These are phyloP conservation scores for Peromyscus eremicus DNA, from an alignment of 2,797 vertebrate genomes.

Conservation along the genomic window DNA sequence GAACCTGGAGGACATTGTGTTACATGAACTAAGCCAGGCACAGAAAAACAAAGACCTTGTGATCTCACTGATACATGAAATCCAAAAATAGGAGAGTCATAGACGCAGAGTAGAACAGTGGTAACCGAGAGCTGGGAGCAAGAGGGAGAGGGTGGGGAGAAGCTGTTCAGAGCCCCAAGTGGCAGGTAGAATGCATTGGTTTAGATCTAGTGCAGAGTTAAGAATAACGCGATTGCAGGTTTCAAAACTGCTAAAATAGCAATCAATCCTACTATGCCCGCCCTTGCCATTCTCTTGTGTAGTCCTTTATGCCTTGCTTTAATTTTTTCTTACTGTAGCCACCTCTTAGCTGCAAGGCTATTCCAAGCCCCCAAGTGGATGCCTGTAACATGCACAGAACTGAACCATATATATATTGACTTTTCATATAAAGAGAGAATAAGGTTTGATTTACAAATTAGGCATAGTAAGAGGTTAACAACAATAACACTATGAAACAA, in stretches of 20 bases:
- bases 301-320: neutral
- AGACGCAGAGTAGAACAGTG: neutral
- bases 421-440: neutral
- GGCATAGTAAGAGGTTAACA: neutral
- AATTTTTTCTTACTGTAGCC: neutral
- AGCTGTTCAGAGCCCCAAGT: neutral
- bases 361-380: neutral
- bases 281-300: neutral
- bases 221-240: neutral
- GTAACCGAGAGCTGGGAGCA: neutral
- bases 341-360: neutral
- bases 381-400: neutral
- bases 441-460: neutral
- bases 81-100: neutral
- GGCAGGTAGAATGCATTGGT: neutral
- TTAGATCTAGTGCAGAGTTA: neutral
- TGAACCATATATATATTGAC: neutral
- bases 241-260: conserved; percentile 46
- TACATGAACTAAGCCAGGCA: conserved; percentile 19
- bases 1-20: neutral
- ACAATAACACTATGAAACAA: neutral
- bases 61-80: conserved; percentile 26
- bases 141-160: neutral
- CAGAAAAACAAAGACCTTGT: conserved; percentile 7
- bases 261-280: neutral